phyloP scores from a whole-genome alignment of 2,797 vertebrate genomes.

The Prunella strophiata region DNA sequence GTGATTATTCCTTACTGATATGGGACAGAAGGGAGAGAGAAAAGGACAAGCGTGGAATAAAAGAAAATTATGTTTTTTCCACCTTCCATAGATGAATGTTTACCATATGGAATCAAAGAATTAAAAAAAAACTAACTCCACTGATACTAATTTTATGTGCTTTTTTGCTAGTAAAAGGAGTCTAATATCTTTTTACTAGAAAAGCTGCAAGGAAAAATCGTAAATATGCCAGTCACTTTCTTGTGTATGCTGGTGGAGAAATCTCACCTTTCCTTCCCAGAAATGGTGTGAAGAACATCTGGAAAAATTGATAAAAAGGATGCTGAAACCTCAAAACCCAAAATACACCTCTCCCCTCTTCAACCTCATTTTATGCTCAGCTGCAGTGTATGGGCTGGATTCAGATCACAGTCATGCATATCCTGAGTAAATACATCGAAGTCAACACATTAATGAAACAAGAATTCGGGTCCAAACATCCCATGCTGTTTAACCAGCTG shows the following conservation, averaged over 20 bases:
- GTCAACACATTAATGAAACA: neutral
- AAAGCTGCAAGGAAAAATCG: slow-evolving; percentile 51
- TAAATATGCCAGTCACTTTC: slow-evolving; percentile 68
- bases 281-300: slow-evolving; percentile 63
- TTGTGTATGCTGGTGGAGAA: slow-evolving; percentile 33
- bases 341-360: slow-evolving; percentile 23
- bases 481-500: neutral
- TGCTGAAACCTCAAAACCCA: slow-evolving; percentile 5
- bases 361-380: neutral
- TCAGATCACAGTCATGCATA: neutral
- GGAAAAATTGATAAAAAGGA: slow-evolving; percentile 64
- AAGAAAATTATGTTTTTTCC: slow-evolving; percentile 20
- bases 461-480: neutral
- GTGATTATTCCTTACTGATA: neutral
- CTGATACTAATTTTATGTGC: slow-evolving; percentile 62
- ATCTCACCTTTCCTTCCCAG: slow-evolving; percentile 9
- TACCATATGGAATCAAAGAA: slow-evolving; percentile 68
- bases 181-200: slow-evolving; percentile 66
- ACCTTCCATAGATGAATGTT: slow-evolving; percentile 31
- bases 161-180: slow-evolving; percentile 63
- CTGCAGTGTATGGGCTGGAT: neutral
- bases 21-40: neutral
- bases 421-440: neutral
- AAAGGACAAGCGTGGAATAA: neutral
- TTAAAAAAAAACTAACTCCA: neutral